Evolutionary conservation across 2,888 invertebrate species (phyloP), one percentile per base, ranked within the genome.

Genomic region (Notocelia uddmanniana): DNA sequence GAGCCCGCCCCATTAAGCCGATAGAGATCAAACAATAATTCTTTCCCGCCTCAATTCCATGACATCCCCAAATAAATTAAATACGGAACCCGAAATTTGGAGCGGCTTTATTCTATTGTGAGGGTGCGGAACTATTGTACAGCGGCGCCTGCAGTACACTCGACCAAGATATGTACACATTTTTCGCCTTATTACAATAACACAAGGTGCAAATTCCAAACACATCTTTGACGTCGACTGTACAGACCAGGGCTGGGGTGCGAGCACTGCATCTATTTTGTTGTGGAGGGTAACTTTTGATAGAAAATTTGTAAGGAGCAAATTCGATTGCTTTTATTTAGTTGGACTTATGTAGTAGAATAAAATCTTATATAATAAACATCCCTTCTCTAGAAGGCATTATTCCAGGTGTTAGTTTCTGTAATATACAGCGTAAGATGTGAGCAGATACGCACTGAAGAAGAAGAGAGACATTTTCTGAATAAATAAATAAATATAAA

Each of bases 21-120:
- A 63, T 63, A 52, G 10, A 50, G 19, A 63, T 52, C 63, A 63
- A 50, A 63, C 63, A 50, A 63, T 63, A 52, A 63, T 63, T 63
- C 63, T 63, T 48, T 52, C 50, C 13, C 63, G 50, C 31, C 31
- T 31, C 50, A 10, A 19, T 52, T 50, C 63, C 50, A 18, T 60
- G 37, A 59, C 62, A 34, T 52, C 63, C 50, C 50, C 63, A 63
- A 63, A 63, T 63, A 50, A 52, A 63, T 63, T 63, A 63, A 63
- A 63, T 52, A 63, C 50, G 50, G 63, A 52, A 63, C 63, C 63
- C 63, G 31, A 34, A 63, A 52, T 34, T 63, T 21, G 31, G 21
- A 63, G 50, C 63, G 19, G 63, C 63, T 63, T 63, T 62, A 48
- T 50, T 31, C 63, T 21, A 52, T 63, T 63, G 63, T 63, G n/a